These are phyloP conservation scores for Leptinotarsa peninsularis DNA, from an alignment of 2,888 invertebrate genomes.

Conservation along the genomic window DNA sequence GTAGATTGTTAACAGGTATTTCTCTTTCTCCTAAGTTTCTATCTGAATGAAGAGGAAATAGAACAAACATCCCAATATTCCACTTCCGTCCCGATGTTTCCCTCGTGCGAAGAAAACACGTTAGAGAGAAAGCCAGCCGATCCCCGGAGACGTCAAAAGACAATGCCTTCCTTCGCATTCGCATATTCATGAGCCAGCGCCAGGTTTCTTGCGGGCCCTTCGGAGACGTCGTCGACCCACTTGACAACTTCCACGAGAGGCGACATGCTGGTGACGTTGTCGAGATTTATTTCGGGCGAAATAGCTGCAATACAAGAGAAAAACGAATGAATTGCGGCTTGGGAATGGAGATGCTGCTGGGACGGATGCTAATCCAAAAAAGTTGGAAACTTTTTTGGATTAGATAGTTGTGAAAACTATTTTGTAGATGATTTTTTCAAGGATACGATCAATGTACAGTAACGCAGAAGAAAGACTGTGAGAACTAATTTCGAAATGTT, in stretches of 20 bases:
- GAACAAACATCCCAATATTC: not conserved
- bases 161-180: slow-evolving; percentile 37
- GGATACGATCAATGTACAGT: no score
- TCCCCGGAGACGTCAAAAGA: slow-evolving; percentile 38
- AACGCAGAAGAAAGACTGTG: no score
- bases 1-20: no score
- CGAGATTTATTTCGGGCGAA: slow-evolving; percentile 25
- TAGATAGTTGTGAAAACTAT: not conserved
- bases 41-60: no score
- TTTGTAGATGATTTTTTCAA: no score
- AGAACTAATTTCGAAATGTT: no score
- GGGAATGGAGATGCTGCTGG: not conserved
- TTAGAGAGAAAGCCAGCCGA: slow-evolving; percentile 4
- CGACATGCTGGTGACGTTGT: slow-evolving; percentile 31
- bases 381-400: not conserved
- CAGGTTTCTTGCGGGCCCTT: slow-evolving; percentile 42
- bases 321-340: not conserved
- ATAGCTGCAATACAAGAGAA: slow-evolving; percentile 5
- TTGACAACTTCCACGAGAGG: slow-evolving; percentile 38
- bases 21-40: no score
- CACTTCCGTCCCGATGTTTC: not conserved
- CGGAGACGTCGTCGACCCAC: slow-evolving; percentile 36
- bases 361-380: not conserved
- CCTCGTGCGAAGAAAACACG: not conserved
- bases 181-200: slow-evolving; percentile 49